Percentiles rank a stretch among this genome's conserved stretches.
Conservation (phyloP, 92 coral and sea anemone genomes). For the Heliopora coerulea region DNA sequence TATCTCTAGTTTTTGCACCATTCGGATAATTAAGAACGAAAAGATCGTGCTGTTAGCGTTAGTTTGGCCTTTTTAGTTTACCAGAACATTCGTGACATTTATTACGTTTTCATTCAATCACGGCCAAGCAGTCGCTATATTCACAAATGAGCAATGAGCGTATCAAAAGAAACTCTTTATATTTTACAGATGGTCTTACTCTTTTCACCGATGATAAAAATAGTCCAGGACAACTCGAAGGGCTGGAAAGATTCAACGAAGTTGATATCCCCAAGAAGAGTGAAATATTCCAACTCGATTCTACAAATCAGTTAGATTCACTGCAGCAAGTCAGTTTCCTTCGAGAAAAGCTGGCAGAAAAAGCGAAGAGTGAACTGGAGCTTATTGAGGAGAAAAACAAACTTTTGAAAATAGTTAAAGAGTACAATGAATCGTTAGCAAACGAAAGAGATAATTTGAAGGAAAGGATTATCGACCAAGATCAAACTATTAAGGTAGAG, state of each 20-base stretch:
- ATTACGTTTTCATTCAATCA: no score
- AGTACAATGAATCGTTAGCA: slow-evolving; percentile 73
- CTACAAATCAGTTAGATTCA: neutral
- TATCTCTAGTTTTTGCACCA: no score
- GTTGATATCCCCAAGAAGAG: neutral
- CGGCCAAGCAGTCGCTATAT: no score
- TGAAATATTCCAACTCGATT: neutral
- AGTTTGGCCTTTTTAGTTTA: no score
- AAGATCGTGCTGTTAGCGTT: no score
- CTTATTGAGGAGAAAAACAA: slow-evolving; percentile 85
- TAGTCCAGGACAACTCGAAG: neutral
- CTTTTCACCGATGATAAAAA: neutral
- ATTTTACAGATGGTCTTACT: neutral
- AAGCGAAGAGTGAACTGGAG: slow-evolving; percentile 72
- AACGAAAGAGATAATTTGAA: slow-evolving; percentile 71
- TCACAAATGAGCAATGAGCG: no score
- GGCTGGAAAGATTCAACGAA: neutral
- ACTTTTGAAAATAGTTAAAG: slow-evolving; percentile 73
- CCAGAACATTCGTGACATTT: no score
- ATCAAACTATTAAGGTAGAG: slow-evolving; percentile 73
- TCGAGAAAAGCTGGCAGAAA: slow-evolving; percentile 72
- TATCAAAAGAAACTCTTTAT: no score
- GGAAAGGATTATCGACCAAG: slow-evolving; percentile 73
- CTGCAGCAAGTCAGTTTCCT: slow-evolving; percentile 35
- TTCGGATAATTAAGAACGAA: no score